Percentiles rank a stretch among this genome's conserved stretches.
Evolutionary conservation across 2,888 invertebrate species (phyloP).

Genomic region (Eurois occulta): DNA sequence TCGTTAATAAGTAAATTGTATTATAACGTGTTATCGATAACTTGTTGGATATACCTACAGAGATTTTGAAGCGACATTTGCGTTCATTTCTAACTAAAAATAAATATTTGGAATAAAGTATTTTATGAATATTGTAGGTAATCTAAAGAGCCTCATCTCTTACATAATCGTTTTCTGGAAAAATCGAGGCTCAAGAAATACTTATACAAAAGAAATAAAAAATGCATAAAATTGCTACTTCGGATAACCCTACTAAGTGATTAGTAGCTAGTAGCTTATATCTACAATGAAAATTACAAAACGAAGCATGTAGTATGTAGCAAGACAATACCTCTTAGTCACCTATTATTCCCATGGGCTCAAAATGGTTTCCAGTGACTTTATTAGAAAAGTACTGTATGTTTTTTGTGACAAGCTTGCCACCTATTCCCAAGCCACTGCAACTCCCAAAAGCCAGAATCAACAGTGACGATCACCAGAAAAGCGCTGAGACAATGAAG

Average conservation of each 20-base stretch:
- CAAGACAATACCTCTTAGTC: neutral
- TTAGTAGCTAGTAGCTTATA: neutral
- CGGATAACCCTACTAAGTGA: neutral
- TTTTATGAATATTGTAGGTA: neutral
- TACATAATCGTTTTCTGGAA: neutral
- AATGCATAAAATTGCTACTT: neutral
- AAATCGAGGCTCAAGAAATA: neutral
- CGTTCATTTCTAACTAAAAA: neutral
- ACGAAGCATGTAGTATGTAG: neutral
- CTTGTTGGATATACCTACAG: neutral
- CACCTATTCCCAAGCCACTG: too few species aligned
- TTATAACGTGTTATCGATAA: slow-evolving; percentile 33
- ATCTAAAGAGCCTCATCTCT: neutral
- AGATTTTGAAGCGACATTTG: slow-evolving; percentile 9
- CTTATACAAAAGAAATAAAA: neutral
- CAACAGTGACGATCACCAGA: neutral
- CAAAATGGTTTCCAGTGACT: neutral
- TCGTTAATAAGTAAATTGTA: slow-evolving; percentile 33
- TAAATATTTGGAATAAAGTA: neutral
- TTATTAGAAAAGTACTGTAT: neutral
- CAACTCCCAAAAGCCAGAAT: neutral
- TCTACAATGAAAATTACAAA: neutral
- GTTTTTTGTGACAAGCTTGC: too few species aligned
- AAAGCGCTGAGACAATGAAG: neutral
- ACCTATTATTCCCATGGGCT: neutral